These are phyloP conservation scores for Mus spicilegus DNA, from an alignment of 2,113 vertebrate species.

Conservation along the genomic window DNA sequence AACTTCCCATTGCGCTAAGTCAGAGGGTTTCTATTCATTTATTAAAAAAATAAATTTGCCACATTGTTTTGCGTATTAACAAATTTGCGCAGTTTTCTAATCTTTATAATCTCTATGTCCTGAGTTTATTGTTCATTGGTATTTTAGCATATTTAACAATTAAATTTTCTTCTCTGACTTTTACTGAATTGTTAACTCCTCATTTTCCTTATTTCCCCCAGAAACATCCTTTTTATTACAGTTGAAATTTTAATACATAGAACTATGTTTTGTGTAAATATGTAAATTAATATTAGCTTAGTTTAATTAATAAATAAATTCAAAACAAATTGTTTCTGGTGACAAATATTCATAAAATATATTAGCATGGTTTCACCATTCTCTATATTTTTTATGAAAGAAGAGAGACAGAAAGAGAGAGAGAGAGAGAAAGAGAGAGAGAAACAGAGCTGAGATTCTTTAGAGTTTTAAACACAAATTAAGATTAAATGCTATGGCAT, in stretches of 20 bases:
- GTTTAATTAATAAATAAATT: slow-evolving; percentile 23
- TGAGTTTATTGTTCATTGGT: not conserved
- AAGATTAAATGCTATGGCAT: slow-evolving; percentile 40
- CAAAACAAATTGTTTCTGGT: not conserved
- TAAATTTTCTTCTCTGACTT: not conserved
- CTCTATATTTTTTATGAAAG: not conserved
- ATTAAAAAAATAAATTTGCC: not conserved
- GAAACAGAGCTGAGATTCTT: not conserved
- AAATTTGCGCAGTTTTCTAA: not conserved
- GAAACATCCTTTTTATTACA: not conserved
- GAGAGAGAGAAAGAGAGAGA: not conserved
- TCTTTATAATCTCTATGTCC: not conserved
- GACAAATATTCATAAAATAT: not conserved
- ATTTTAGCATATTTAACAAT: slow-evolving; percentile 12
- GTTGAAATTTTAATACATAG: slow-evolving; percentile 21
- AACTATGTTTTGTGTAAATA: not conserved
- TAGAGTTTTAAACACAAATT: not conserved
- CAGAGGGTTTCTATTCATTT: not conserved
- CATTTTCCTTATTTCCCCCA: not conserved
- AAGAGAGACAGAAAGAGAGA: too few species aligned
- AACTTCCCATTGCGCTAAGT: not conserved
- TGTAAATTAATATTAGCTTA: not conserved
- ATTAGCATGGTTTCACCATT: not conserved
- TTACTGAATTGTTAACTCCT: not conserved
- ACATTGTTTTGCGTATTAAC: not conserved